A percentile compares a stretch with the other conserved stretches of the same genome.
These are phyloP conservation scores for Salvelinus namaycush DNA, from an alignment of 2,113 vertebrate species.

Conservation along the genomic window DNA sequence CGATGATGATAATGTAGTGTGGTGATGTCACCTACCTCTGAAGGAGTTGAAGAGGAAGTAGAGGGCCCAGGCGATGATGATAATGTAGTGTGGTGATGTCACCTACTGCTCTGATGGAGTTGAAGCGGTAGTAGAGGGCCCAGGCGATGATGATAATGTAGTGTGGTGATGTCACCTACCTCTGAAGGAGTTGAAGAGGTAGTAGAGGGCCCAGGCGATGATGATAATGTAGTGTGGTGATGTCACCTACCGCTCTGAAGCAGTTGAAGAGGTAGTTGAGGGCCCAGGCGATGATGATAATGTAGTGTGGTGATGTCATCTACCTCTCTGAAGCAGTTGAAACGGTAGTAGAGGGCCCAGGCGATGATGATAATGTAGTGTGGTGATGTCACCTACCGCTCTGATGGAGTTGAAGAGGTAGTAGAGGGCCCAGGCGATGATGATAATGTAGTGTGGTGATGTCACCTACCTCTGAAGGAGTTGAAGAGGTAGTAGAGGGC, in stretches of 20 bases:
- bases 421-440: conserved; percentile 91
- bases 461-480: not conserved
- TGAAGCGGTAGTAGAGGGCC: conserved; percentile 91
- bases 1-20: no score
- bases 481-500: no score
- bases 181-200: conserved; percentile 87
- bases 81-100: not conserved
- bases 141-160: conserved; percentile 81
- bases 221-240: conserved; percentile 66
- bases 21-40: conserved; percentile 9
- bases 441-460: conserved; percentile 57
- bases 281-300: conserved; percentile 88
- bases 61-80: no score
- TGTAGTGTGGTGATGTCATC: not conserved
- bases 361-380: conserved; percentile 79
- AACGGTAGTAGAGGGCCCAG: conserved; percentile 91
- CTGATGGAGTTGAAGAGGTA: conserved; percentile 89
- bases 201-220: conserved; percentile 90
- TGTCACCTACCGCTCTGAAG: conserved; percentile 64
- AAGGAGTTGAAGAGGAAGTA: no score
- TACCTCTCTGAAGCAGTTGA: conserved; percentile 80
- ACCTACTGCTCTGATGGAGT: conserved; percentile 75
- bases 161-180: conserved; percentile 1
- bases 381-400: conserved; percentile 14
- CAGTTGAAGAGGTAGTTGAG: conserved; percentile 91